Conservation (phyloP, 1,140 invertebrate genomes). For the Bilobella aurantiaca region DNA sequence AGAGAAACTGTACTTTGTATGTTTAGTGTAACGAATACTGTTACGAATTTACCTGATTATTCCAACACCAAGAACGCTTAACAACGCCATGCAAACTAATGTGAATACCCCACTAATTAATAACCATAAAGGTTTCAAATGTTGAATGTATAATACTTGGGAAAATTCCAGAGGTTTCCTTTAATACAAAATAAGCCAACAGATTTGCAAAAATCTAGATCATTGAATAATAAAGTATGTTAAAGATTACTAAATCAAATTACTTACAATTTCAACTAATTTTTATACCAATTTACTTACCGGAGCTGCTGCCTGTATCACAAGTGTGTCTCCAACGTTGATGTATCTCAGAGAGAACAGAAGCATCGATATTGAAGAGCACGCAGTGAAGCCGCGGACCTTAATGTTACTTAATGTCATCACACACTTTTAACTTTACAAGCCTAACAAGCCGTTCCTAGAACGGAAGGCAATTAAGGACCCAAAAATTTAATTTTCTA, state of each 20-base stretch:
- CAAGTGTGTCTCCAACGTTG: not conserved
- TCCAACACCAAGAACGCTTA: not conserved
- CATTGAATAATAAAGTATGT: not conserved
- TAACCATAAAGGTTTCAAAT: not conserved
- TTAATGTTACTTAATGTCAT: no score
- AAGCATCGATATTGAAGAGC: not conserved
- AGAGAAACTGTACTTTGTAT: not conserved
- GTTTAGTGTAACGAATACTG: not conserved
- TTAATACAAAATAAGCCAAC: not conserved
- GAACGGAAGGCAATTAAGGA: no score
- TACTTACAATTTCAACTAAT: not conserved
- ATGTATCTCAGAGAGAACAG: not conserved
- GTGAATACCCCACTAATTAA: not conserved
- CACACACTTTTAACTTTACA: no score
- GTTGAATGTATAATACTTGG: not conserved
- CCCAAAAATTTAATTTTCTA: no score
- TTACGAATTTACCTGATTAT: not conserved
- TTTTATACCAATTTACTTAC: not conserved
- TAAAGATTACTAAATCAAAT: no score
- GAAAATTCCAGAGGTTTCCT: not conserved
- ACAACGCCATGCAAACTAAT: not conserved
- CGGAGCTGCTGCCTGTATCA: not conserved
- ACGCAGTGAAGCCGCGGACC: not conserved
- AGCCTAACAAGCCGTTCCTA: no score
- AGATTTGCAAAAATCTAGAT: not conserved